Evolutionary conservation across 2,797 vertebrate genomes (phyloP).

Genomic region (Alcedo quadribrachys): DNA sequence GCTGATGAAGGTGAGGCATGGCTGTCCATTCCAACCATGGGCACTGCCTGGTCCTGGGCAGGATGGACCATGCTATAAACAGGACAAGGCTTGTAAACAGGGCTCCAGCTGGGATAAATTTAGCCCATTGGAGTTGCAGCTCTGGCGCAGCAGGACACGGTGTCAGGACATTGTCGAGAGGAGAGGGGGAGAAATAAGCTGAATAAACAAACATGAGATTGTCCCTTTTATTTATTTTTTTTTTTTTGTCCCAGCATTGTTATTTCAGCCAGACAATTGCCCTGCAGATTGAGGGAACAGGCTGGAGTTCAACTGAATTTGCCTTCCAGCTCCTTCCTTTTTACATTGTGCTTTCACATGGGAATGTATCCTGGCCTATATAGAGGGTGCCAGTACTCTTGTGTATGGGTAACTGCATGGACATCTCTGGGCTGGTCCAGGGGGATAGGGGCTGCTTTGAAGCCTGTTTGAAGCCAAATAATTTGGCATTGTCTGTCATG

Average conservation of each 20-base stretch:
- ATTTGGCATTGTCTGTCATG: not conserved
- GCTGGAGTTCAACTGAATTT: constrained; percentile 47
- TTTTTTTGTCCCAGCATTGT: constrained; percentile 66
- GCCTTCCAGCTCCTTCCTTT: not conserved
- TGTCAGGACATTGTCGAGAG: constrained; percentile 75
- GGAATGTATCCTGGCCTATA: not conserved
- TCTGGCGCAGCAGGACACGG: constrained; percentile 66
- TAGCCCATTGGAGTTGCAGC: constrained; percentile 69
- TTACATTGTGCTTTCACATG: constrained; percentile 15
- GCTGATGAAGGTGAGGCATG: not conserved
- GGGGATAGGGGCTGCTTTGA: not conserved
- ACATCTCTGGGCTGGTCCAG: not conserved
- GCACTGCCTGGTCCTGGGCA: constrained; percentile 47
- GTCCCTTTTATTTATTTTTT: constrained; percentile 4
- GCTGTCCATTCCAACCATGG: constrained; percentile 1
- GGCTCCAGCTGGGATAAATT: constrained; percentile 79
- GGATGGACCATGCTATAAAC: constrained; percentile 74
- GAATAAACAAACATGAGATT: constrained; percentile 77
- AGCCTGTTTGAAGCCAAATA: not conserved
- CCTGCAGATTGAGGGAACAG: constrained; percentile 45
- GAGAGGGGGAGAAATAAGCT: constrained; percentile 69
- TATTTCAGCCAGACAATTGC: constrained; percentile 77
- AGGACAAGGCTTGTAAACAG: constrained; percentile 81
- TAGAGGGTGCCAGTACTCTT: fast-evolving
- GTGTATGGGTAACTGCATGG: not conserved